Base-by-base conservation (phyloP, 2,113 vertebrate genomes). In the Alligator mississippiensis region DNA sequence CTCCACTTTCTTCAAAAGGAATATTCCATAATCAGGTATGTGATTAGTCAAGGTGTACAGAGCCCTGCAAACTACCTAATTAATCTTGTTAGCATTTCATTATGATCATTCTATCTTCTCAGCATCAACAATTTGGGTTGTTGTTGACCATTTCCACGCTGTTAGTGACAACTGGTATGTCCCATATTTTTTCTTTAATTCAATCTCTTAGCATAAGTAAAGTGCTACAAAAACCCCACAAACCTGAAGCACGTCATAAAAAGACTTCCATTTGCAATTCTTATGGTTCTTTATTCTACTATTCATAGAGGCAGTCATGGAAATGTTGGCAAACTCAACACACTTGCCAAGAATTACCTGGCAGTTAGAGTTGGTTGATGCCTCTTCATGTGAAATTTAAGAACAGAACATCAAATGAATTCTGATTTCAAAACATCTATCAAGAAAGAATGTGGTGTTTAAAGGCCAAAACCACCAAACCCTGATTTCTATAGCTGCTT, bases 1-100 rank as follows among this genome's bases (percentile, higher is more conserved):
- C 97, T 47, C 15, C 98, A 98, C 89, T 96, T 98, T 80, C 97
- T 98, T 82, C 97, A 97, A 95, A 98, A 98, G 96, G 98, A 98
- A 62, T 94, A 98, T 98, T 94, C 96, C 97, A 59, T 98, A 98
- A 97, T 98, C 96, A 2, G 97, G 98, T 47, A 91, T 62, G 95
- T 68, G 98, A 5, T 95, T 98, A 57, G 97, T 98, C 11, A 98
- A 98, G 0, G 96, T 98, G 96, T 98, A 76, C 98, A 98, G 95
- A 98, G 98, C 95, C 98, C 98, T 17, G 98, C 98, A 97, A 98
- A 98, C 89, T 98, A 98, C 94, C 96, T 98, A 92, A 98, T 98
- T 98, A 98, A 98, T 85, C 95, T 98, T 63, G 97, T 98, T 75
- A 47, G 47, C 98, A 97, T 97, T 98, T 98, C 84, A 92, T 98